phyloP scores from a whole-genome alignment of 1,140 invertebrate species.

The Planococcus citri region DNA sequence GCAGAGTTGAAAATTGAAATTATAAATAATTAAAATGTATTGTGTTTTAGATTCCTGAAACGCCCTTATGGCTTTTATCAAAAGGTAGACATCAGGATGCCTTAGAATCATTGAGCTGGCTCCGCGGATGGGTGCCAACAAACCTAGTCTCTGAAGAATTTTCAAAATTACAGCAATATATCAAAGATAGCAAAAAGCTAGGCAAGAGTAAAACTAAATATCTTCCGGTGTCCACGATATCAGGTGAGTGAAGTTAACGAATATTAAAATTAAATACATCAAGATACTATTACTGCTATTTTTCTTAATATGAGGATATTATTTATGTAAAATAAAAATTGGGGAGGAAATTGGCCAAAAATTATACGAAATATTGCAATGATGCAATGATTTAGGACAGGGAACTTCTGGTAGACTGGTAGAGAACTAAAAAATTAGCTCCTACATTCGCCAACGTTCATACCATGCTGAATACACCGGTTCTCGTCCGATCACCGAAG shows the following conservation, averaged over 20 bases:
- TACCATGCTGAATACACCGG: too few species aligned
- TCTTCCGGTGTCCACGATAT: background rate
- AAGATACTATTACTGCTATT: too few species aligned
- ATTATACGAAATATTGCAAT: too few species aligned
- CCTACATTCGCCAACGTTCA: too few species aligned
- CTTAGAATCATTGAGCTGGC: slow-evolving; percentile 36
- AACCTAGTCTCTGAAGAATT: slow-evolving; percentile 38
- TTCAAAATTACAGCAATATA: slow-evolving; percentile 32
- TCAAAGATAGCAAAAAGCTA: slow-evolving; percentile 22
- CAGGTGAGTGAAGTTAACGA: background rate
- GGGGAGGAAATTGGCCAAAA: too few species aligned
- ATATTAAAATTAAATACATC: too few species aligned
- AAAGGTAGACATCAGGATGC: slow-evolving; percentile 39
- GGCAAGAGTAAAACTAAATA: background rate
- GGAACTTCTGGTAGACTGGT: too few species aligned
- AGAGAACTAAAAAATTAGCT: too few species aligned
- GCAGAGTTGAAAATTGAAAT: background rate
- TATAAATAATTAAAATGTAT: background rate
- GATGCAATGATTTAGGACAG: too few species aligned
- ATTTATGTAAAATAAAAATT: too few species aligned
- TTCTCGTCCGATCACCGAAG: too few species aligned
- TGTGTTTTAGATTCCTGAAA: slow-evolving; percentile 44
- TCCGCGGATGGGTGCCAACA: slow-evolving; percentile 38
- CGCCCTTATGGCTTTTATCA: slow-evolving; percentile 47
- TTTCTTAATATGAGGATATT: too few species aligned